phyloP scores from a whole-genome alignment of 2,113 vertebrate species.

The Illadopsis cleaveri region DNA sequence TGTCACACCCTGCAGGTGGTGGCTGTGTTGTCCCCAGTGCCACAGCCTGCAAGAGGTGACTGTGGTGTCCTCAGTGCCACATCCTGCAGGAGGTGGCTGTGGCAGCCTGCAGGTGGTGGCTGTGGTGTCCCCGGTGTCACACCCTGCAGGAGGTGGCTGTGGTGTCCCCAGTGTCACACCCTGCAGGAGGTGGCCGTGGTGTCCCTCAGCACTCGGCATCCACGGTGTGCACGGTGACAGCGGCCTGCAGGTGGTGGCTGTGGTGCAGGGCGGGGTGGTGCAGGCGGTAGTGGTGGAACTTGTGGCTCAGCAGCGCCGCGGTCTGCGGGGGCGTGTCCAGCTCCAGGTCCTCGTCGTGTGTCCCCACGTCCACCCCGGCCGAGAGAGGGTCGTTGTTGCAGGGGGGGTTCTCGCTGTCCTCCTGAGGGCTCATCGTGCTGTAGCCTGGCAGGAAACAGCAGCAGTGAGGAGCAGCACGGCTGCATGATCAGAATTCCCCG shows the following conservation, averaged over 20 bases:
- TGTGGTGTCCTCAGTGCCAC: not conserved
- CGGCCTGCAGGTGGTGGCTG: constrained; percentile 92
- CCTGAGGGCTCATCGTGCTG: constrained; percentile 99
- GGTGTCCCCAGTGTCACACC: not conserved
- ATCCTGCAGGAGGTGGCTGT: not conserved
- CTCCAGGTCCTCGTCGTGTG: constrained; percentile 95
- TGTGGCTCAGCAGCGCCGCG: constrained; percentile 93
- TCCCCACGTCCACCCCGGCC: constrained; percentile 90
- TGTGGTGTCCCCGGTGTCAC: too few species aligned
- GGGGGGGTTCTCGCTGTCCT: constrained; percentile 96
- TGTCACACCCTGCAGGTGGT: not conserved
- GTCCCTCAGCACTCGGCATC: constrained; percentile 90
- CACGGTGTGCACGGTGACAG: constrained; percentile 95
- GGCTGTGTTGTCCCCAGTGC: not conserved
- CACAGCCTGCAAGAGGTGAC: not conserved
- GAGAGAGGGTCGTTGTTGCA: constrained; percentile 93
- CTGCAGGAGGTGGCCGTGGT: not conserved
- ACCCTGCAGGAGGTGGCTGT: not conserved
- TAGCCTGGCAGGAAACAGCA: constrained; percentile 79
- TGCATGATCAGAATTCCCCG: not conserved
- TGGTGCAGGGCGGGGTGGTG: constrained; percentile 89
- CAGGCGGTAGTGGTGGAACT: constrained; percentile 91
- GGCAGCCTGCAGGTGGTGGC: too few species aligned
- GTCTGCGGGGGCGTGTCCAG: constrained; percentile 95
- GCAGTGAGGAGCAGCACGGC: not conserved